Base-by-base conservation (phyloP, 1,140 invertebrate genomes). In the Caenorhabditis latens region DNA sequence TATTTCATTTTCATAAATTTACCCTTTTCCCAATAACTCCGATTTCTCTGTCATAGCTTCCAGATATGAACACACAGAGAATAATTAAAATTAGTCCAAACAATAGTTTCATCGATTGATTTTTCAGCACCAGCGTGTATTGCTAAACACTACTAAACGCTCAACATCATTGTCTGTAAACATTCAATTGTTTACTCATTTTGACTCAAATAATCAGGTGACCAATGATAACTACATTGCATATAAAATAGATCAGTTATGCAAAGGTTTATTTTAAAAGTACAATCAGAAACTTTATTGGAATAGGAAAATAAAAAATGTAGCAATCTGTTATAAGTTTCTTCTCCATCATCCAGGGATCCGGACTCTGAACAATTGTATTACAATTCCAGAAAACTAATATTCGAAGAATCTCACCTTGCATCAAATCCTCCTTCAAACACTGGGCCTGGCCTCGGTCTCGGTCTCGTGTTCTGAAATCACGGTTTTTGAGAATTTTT, bases 1-100 rank as follows among this genome's bases (percentile, higher is more conserved):
- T 9, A 16, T 53, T 53, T 9, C 50, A 50, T 14, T 0, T 53
- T 16, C 9, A 53, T 11, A 2, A 9, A 32, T 11, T 32, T 13
- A 63, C 61, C 21, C n/a, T 63, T 63, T 63, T 63, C 24, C 61
- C 61, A 63, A 63, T 32, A 9, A 63, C 24, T 63, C 24, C 21
- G 11, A 32, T 63, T 11, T 63, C 61, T 9, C 32, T 24, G n/a
- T 63, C 61, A 11, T 63, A 40, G 11, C 4, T 32, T 5, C 19
- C 21, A 63, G 61, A 63, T 13, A n/a, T n/a, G 8, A 58, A 58
- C 4, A n/a, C 8, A n/a, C 57, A 58, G 57, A 58, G n/a, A 58
- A 58, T 0, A 21, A 58, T n/a, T 6, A n/a, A 4, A 21, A 21
- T 16, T 14, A 58, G 8, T 21, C 8, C n/a, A 1, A 58, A n/a